Conservation (phyloP, 2,797 vertebrate genomes). For the Podarcis lilfordi region DNA sequence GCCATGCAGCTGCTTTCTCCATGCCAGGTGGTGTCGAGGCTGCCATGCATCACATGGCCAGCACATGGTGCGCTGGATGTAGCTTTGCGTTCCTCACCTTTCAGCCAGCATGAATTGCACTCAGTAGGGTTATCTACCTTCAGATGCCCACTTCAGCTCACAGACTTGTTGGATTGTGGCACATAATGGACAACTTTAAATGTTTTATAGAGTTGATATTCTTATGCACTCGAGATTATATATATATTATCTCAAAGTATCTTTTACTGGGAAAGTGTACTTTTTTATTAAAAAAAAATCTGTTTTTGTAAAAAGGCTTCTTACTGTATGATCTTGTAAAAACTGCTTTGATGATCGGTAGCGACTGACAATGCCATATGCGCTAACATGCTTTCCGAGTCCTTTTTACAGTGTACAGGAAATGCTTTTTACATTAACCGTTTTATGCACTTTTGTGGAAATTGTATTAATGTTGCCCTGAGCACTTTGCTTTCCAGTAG, state of each 20-base stretch:
- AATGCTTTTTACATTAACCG: constrained; percentile 55
- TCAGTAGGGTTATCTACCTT: background rate
- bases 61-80: too few relatives aligned
- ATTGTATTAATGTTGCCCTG: constrained; percentile 51
- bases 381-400: constrained; percentile 49
- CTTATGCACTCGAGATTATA: background rate
- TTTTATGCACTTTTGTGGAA: constrained; percentile 71
- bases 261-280: background rate
- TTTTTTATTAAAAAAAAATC: background rate
- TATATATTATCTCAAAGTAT: background rate
- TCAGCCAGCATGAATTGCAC: background rate
- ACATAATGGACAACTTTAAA: constrained; percentile 23
- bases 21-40: background rate
- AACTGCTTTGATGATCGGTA: constrained; percentile 35
- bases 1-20: background rate
- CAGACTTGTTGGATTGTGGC: background rate
- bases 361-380: constrained; percentile 9
- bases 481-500: constrained; percentile 72
- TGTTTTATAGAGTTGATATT: constrained; percentile 21
- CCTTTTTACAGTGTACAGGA: constrained; percentile 40
- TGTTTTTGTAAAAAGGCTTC: background rate
- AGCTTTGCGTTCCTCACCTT: too few relatives aligned
- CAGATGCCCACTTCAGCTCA: background rate
- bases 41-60: background rate
- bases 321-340: constrained; percentile 39